Evolutionary conservation across 2,113 vertebrate species (phyloP), one percentile per base, ranked within the genome.

Genomic region (Pachypanchax playfairii): DNA sequence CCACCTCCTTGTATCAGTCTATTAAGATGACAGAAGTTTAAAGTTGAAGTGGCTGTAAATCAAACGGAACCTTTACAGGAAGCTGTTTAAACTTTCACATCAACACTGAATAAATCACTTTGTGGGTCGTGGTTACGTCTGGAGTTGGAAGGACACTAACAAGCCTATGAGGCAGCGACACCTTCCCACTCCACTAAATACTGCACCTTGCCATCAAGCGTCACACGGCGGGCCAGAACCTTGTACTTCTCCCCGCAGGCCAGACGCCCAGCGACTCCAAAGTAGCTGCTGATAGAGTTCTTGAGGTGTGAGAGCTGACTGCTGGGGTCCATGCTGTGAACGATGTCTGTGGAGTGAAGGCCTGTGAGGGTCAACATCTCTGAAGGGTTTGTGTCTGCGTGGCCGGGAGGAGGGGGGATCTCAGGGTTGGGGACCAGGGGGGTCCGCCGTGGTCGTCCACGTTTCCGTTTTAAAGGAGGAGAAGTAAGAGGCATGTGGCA

Each of bases 141-240:
- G 36, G 67, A 42, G 28, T 44, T 25, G 60, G 7, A 25, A 21
- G 5, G 21, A 17, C 13, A 12, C 41, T 5, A 1, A 85, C 79
- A 83, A 62, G 88, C 88, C 94, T 95, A 99, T 58, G 97, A 99
- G 39, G 97, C 96, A 71, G 97, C 98, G 70, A 97, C 96, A 80
- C 97, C 97, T 91, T 98, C 97, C 97, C 96, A 99, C 76, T 99
- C 96, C 86, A 99, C 95, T 80, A 99, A 93, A 82, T 98, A 99
- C 95, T 99, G 95, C 90, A 99, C 96, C 89, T 98, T 98, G 48
- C 97, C 97, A 26, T 98, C 97, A 36, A 97, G 91, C 0, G 97
- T 98, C 87, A 98, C 94, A 52, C 96, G 92, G 51, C 96, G 93
- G 85, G 97, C 97, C 84, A 99, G 85, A 35, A 99, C 93, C 58